Percentiles rank a stretch among this genome's conserved stretches.
Conservation (phyloP, 2,888 invertebrate genomes). For the Hipparchia semele region DNA sequence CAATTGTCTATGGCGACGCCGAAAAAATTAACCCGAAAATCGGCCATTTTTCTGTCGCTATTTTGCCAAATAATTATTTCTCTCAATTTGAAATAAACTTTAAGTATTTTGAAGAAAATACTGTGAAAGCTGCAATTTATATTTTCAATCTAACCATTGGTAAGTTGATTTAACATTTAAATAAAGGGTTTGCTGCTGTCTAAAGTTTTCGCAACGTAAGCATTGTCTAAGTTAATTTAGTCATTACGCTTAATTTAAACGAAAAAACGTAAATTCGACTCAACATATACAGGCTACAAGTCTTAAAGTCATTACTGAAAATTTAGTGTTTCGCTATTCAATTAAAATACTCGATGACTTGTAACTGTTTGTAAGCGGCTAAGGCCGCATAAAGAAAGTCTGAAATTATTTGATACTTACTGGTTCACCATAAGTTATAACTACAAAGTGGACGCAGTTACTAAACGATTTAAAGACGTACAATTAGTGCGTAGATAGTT, state of each 20-base stretch:
- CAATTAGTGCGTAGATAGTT: no score
- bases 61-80: neutral
- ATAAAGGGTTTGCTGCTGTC: neutral
- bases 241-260: neutral
- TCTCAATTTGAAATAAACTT: neutral
- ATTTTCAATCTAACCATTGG: neutral
- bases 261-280: neutral
- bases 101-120: neutral
- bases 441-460: no score
- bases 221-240: neutral
- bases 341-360: no score
- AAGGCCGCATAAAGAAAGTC: no score
- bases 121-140: neutral
- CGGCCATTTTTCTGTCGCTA: conserved; percentile 2
- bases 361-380: no score
- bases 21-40: neutral
- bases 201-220: neutral
- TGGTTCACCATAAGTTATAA: no score
- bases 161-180: conserved; percentile 1
- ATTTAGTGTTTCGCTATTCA: no score
- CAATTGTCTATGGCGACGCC: conserved; percentile 7
- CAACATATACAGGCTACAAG: no score
- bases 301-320: no score
- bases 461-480: no score
- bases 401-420: no score